Percentiles rank a stretch among this genome's conserved stretches.
Evolutionary conservation across 1,140 invertebrate genomes (phyloP).

Genomic region (Diprion similis): DNA sequence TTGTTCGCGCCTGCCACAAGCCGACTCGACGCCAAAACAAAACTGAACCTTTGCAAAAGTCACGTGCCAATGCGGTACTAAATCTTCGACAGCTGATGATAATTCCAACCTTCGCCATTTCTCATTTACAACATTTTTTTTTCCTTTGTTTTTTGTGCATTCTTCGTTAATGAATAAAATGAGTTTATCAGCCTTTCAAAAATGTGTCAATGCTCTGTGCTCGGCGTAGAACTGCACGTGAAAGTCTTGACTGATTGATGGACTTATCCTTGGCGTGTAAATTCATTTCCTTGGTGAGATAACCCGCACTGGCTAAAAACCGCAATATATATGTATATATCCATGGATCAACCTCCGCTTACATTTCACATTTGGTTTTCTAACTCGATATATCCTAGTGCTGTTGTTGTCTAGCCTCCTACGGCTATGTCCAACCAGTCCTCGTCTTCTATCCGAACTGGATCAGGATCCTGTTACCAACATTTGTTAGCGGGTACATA

Average conservation of each 20-base stretch:
- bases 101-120: neutral
- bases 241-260: conserved; percentile 1
- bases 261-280: neutral
- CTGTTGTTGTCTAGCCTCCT: neutral
- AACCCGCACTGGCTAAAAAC: neutral
- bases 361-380: neutral
- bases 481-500: conserved; percentile 40
- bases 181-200: too few species aligned
- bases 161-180: too few species aligned
- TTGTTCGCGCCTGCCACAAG: neutral
- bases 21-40: neutral
- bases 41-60: neutral
- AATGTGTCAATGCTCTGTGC: neutral
- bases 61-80: neutral
- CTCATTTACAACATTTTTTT: too few species aligned
- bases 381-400: neutral
- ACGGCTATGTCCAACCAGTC: neutral
- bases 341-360: too few species aligned
- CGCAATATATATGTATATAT: too few species aligned
- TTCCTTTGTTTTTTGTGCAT: too few species aligned
- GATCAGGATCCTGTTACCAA: conserved; percentile 33
- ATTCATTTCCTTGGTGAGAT: neutral
- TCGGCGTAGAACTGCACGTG: neutral
- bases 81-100: neutral
- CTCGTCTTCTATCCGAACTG: neutral